Conservation (phyloP, 2,113 vertebrate species). For the Erinaceus europaeus region DNA sequence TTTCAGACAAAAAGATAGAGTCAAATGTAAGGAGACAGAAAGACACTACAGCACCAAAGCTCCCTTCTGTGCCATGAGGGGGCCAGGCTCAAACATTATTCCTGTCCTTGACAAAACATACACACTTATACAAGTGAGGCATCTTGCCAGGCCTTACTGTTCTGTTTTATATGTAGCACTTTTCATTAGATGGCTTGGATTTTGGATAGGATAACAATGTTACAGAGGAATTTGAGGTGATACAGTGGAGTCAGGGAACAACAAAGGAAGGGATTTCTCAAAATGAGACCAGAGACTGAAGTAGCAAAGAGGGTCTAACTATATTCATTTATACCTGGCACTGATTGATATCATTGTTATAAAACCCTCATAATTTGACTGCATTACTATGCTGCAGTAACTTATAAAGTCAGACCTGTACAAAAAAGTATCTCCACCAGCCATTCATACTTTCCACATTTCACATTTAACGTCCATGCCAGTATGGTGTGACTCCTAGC, state of each 20-base stretch:
- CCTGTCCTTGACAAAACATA: too few relatives aligned
- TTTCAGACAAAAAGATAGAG: too few relatives aligned
- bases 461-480: slow-evolving; percentile 86
- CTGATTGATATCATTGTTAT: neutral
- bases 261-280: neutral
- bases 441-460: slow-evolving; percentile 80
- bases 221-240: neutral
- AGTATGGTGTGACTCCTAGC: slow-evolving; percentile 74
- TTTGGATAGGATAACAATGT: neutral
- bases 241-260: neutral
- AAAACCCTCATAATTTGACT: neutral
- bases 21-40: too few relatives aligned
- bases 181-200: neutral
- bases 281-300: neutral
- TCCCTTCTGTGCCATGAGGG: too few relatives aligned
- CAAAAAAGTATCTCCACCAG: slow-evolving; percentile 80
- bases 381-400: neutral
- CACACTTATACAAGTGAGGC: too few relatives aligned
- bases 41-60: too few relatives aligned
- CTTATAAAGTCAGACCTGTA: slow-evolving; percentile 77
- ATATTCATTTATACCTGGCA: neutral
- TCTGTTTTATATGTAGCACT: neutral
- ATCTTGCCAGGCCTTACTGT: too few relatives aligned
- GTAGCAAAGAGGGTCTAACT: neutral
- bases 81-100: too few relatives aligned